Base-by-base conservation (phyloP, 1,140 invertebrate genomes). In the Aphaenogaster rudis region DNA sequence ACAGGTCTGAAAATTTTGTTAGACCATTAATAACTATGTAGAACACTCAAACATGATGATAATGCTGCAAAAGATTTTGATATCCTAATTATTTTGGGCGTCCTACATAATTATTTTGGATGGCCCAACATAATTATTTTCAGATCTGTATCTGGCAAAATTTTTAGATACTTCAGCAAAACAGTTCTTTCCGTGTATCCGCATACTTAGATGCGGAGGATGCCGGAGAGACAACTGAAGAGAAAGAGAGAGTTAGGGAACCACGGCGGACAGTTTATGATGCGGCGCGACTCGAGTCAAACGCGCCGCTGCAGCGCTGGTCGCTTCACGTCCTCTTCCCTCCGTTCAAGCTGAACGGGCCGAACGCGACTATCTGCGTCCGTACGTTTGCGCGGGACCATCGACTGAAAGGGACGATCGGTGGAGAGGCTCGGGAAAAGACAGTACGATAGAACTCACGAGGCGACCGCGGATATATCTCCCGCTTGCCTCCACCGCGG, bases 181-280 rank as follows among this genome's bases (percentile, higher is more conserved):
- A 28, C 28, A 28, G 28, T 28, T 28, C 28, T 28, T 28, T 28
- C 28, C 79, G 48, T 71, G 79, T 69, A 82, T 69, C 28, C 21
- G 87, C 72, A 67, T 64, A 84, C 50, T 79, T 48, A 86, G 69
- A 77, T 86, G 86, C 36, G 28, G 85, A 78, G 71, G 45, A 66
- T 67, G 33, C 11, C 48, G 42, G 8, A 33, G 39, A 63, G 63
- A 50, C 52, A 63, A n/a, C 50, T 2, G 21, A 28, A 33, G 17
- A 36, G 57, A 67, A 54, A 21, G 15, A 33, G 8, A n/a, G 57
- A 76, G 69, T 64, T 66, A 59, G 74, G 86, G 88, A 67, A 88
- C 91, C 74, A 89, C 92, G 88, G 90, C 90, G 92, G 92, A 93
- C 92, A 91, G 93, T 94, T 94, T 94, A 94, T 94, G 93, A 94